Evolutionary conservation across 2,113 vertebrate genomes (phyloP).

Genomic region (Gopherus flavomarginatus): DNA sequence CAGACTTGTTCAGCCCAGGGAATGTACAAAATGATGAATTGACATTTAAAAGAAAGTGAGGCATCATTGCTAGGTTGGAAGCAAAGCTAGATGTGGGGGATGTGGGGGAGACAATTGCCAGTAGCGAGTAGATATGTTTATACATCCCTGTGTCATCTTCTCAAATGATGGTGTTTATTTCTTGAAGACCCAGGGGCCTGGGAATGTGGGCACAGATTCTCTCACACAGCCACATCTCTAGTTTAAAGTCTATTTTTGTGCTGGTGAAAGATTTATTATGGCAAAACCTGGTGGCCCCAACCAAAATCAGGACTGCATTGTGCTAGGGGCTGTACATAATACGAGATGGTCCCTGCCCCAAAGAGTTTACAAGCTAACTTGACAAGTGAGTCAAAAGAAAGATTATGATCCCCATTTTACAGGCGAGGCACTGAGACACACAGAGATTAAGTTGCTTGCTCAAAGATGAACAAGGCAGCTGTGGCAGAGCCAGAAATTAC

Average conservation of each 20-base stretch:
- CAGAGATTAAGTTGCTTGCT: neutral
- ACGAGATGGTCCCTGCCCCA: neutral
- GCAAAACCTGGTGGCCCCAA: neutral
- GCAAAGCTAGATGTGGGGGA: neutral
- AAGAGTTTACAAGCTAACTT: neutral
- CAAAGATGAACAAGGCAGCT: neutral
- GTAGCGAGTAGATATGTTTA: neutral
- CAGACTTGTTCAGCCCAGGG: neutral
- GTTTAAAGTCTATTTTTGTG: neutral
- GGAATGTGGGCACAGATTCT: neutral
- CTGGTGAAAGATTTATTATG: neutral
- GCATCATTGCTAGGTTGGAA: neutral
- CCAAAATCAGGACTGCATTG: neutral
- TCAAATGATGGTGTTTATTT: neutral
- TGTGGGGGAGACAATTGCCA: neutral
- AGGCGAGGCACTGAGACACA: neutral
- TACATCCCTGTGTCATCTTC: neutral
- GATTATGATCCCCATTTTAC: neutral
- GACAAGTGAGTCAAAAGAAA: neutral
- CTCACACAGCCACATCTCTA: neutral
- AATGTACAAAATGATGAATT: constrained; percentile 22
- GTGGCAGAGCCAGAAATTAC: neutral
- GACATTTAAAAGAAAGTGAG: neutral
- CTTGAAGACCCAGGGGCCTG: neutral
- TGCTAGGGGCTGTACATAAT: neutral